Base-by-base conservation (phyloP, 2,113 vertebrate species). In the Pseudopodoces humilis region DNA sequence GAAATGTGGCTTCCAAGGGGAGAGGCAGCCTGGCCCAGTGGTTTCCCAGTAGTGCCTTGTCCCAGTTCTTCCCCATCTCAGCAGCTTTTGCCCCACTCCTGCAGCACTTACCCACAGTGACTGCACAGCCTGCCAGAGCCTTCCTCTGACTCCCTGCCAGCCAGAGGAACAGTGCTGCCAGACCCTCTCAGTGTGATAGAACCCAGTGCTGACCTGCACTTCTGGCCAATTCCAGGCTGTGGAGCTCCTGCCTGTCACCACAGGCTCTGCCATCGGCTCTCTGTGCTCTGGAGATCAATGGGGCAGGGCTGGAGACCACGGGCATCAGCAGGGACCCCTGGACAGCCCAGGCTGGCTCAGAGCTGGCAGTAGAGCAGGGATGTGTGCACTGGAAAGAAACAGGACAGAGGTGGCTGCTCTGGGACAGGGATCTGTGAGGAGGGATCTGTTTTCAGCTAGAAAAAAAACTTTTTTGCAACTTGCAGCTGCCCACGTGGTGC, bases 231-330 rank as follows among this genome's bases (percentile, higher is more conserved):
- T 19, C n/a, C 8, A 43, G 23, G 21, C 52, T 35, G 0, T 15
- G 5, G 4, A 10, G 49, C 4, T 77, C 69, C 74, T 84, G 39
- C 21, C n/a, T 0, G 0, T 16, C 28, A 21, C 43, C 43, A 15
- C 5, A 13, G 53, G 35, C 44, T 84, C 18, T 1, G 3, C 72
- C 37, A 6, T 21, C 3, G 1, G 67, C 58, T 43, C 49, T 21
- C 72, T 30, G 10, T 19, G 22, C 5, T 39, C 37, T 80, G 65
- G 39, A 60, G 33, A 27, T 30, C 64, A 41, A 11, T 37, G 30
- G 39, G 58, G 49, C 1, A 2, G 67, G 24, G 44, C 47, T 67
- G 91, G 35, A 47, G 62, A n/a, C 0, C 3, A 4, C 0, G 1
- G 37, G 13, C 30, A 68, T 11, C 39, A 30, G 43, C 49, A 2